A percentile compares a stretch with the other conserved stretches of the same genome.
These are phyloP conservation scores for Sminthurides bifidus DNA, from an alignment of 1,140 invertebrate genomes.

Conservation along the genomic window DNA sequence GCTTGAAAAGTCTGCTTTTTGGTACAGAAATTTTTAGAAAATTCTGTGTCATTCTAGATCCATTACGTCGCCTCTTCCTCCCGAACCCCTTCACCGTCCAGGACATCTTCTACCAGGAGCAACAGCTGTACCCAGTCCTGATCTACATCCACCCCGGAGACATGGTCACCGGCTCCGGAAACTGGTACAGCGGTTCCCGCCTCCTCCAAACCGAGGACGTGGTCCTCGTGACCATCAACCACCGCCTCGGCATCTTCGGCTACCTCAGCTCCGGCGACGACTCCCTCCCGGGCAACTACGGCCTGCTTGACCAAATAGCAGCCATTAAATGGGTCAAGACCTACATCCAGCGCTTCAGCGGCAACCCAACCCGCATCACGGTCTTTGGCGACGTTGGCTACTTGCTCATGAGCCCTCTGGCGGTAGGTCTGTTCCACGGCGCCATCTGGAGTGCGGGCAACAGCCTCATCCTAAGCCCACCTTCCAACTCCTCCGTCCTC, in stretches of 20 bases:
- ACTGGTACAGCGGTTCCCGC: conserved; percentile 79
- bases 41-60: not conserved
- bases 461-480: not conserved
- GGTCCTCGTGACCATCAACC: conserved; percentile 91
- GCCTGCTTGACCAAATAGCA: conserved; percentile 80
- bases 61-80: conserved; percentile 1
- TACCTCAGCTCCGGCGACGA: conserved; percentile 78
- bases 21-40: too few relatives aligned
- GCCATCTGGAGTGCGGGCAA: conserved; percentile 4
- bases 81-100: conserved; percentile 1
- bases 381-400: conserved; percentile 59
- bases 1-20: too few relatives aligned
- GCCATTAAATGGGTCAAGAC: conserved; percentile 68
- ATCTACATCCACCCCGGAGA: conserved; percentile 95
- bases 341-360: conserved; percentile 53
- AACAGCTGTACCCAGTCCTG: conserved; percentile 66
- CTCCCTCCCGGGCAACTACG: conserved; percentile 90
- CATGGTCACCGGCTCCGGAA: conserved; percentile 80
- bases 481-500: not conserved
- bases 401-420: conserved; percentile 10
- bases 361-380: conserved; percentile 67
- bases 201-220: conserved; percentile 82
- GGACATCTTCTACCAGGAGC: conserved; percentile 5
- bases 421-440: conserved; percentile 11
- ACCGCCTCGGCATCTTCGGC: conserved; percentile 80